Base-by-base conservation (phyloP, 2,797 vertebrate species). In the Anableps anableps region DNA sequence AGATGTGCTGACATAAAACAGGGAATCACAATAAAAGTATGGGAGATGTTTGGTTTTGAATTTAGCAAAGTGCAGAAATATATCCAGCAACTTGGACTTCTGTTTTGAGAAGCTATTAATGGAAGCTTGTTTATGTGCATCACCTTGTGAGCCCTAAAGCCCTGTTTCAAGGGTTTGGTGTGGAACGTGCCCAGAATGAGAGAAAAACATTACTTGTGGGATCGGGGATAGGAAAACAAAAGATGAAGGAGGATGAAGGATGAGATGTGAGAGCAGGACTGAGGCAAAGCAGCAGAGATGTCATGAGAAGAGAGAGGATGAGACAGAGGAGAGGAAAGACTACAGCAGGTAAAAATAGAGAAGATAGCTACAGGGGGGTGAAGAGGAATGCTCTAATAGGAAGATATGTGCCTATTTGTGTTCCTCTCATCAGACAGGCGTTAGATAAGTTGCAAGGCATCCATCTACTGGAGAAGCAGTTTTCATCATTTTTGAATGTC, bases 161-260 rank as follows among this genome's bases (percentile, higher is more conserved):
- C 47, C 66, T 64, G 55, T 86, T 86, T 81, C 48, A 70, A 74
- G 85, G 77, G 78, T 77, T 88, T 34, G 45, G 77, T 78, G 71
- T 75, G 71, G 81, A 91, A 94, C 89, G 87, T 94, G 91, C 86
- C 82, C 79, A 29, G 90, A 92, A 91, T 94, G 76, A 88, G 47
- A 91, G 78, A 75, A 76, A 84, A 83, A 62, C 17, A 50, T 3
- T 29, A 76, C 38, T 80, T 31, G 36, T 19, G 72, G 66, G 68
- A 16, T 34, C 2, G 26, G 45, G 55, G 13, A n/a, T 19, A 68
- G 76, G 23, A 34, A 79, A 55, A 72, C 38, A 50, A 77, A 47
- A 80, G 48, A 77, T 36, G 9, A 60, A 74, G 21, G 45, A 26
- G 31, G 51, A 43, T 48, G 75, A 83, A 76, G 50, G 75, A 75